Conservation (phyloP, 2,113 vertebrate genomes). For the Phyllostomus discolor region DNA sequence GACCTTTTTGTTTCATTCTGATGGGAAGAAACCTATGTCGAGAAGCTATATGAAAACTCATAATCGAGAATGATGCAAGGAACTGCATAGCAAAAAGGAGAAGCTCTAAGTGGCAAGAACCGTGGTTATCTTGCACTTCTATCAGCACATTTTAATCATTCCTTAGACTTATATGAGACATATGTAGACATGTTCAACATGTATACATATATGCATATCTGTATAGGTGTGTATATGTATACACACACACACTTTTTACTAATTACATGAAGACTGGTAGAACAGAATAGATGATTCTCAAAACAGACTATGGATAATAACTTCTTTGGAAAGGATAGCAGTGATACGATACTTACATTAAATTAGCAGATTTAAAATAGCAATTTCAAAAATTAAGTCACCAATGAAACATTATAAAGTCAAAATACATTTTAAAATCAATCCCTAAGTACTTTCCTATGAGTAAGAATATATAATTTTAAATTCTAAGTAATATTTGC, state of each 20-base stretch:
- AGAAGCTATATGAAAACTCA: background rate
- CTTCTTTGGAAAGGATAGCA: background rate
- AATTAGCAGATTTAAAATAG: background rate
- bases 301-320: background rate
- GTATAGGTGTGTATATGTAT: no score
- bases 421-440: background rate
- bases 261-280: background rate
- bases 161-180: background rate
- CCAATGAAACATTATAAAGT: background rate
- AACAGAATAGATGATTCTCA: background rate
- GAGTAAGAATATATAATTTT: background rate
- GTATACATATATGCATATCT: no score
- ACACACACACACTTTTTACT: background rate
- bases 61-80: background rate
- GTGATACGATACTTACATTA: background rate
- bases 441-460: background rate
- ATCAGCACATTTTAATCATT: background rate
- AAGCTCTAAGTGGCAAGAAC: background rate
- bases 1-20: background rate
- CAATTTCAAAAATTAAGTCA: conserved; percentile 1
- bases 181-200: no score
- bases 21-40: background rate
- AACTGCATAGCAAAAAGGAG: background rate
- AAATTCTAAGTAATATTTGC: conserved; percentile 18
- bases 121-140: background rate